These are phyloP conservation scores for Sciurus carolinensis DNA, from an alignment of 2,797 vertebrate species.

Conservation along the genomic window DNA sequence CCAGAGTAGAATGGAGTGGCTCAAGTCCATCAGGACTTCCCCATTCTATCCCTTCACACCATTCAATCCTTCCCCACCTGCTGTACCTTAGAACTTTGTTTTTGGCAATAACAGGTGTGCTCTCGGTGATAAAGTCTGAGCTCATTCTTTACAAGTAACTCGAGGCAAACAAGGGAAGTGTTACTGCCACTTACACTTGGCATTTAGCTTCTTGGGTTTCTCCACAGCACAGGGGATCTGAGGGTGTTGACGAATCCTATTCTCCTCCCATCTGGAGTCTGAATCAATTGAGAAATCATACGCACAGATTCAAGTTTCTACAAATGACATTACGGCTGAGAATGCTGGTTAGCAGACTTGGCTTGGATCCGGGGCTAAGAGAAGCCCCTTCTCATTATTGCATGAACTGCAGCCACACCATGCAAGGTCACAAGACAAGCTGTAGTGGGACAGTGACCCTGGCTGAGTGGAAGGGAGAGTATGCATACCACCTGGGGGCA, in stretches of 20 bases:
- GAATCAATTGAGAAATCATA: neutral
- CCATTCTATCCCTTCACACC: neutral
- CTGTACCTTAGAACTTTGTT: accelerated
- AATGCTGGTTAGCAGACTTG: neutral
- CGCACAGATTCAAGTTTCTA: neutral
- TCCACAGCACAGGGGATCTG: neutral
- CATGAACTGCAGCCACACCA: neutral
- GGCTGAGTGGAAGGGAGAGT: too few species aligned
- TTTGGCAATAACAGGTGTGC: neutral
- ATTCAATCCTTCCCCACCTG: neutral
- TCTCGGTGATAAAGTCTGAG: neutral
- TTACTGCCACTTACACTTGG: neutral
- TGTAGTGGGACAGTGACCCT: accelerated
- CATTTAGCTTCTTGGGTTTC: neutral
- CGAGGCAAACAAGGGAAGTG: neutral
- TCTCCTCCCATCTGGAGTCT: conserved; percentile 6
- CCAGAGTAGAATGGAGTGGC: neutral
- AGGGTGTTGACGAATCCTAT: neutral
- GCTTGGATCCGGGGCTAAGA: neutral
- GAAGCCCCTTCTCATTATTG: neutral
- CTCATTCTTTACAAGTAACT: neutral
- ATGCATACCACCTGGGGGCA: neutral
- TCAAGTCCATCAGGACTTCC: neutral
- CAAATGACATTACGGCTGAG: accelerated
- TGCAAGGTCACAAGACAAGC: too few species aligned